Percentiles rank a stretch among this genome's conserved stretches.
These are phyloP conservation scores for Dusona sp. DNA, from an alignment of 2,888 invertebrate genomes.

Conservation along the genomic window DNA sequence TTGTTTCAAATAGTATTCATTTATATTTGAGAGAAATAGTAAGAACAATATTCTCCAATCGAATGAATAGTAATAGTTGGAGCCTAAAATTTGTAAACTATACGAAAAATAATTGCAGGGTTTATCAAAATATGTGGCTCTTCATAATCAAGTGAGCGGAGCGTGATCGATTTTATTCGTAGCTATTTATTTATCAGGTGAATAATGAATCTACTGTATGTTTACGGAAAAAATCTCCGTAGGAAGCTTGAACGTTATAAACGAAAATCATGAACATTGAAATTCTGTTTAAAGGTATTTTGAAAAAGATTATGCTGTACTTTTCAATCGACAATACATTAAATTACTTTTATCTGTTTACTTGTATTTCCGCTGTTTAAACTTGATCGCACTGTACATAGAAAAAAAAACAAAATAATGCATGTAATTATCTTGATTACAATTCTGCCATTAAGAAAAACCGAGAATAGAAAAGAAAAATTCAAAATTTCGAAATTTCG, in stretches of 20 bases:
- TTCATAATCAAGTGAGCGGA: background rate
- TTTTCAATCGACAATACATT: background rate
- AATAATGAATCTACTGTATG: background rate
- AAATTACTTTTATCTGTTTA: background rate
- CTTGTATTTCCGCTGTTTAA: background rate
- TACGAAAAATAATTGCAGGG: background rate
- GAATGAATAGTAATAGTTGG: background rate
- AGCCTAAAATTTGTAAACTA: background rate
- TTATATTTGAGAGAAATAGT: background rate
- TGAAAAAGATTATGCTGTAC: background rate
- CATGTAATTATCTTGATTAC: slow-evolving; percentile 17
- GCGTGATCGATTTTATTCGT: background rate
- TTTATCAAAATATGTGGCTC: background rate
- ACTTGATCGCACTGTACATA: slow-evolving; percentile 3
- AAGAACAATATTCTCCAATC: background rate
- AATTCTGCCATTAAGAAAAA: slow-evolving; percentile 82
- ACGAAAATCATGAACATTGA: slow-evolving; percentile 14
- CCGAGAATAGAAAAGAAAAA: too few relatives aligned
- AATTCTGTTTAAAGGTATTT: slow-evolving; percentile 12
- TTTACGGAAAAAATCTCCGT: background rate
- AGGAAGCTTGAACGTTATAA: slow-evolving; percentile 16
- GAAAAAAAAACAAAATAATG: slow-evolving; percentile 23
- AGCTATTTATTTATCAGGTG: background rate
- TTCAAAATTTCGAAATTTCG: too few relatives aligned
- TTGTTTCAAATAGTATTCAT: too few relatives aligned